Conservation (phyloP, 2,888 invertebrate species). For the Anthrax anthrax region DNA sequence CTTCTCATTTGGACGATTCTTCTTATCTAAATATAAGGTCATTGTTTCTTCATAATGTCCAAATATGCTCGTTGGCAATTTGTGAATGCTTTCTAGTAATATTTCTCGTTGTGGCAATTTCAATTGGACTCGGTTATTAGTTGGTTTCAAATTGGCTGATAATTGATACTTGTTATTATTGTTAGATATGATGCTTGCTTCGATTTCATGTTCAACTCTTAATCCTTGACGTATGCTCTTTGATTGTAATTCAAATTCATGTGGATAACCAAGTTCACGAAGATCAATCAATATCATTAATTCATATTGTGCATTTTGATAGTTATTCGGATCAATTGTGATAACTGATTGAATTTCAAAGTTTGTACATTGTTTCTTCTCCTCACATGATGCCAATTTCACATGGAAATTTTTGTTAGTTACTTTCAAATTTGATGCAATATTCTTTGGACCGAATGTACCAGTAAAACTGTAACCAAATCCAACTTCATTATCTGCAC, state of each 20-base stretch:
- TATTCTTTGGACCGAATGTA: slow-evolving; percentile 51
- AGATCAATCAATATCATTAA: slow-evolving; percentile 53
- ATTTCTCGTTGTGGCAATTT: slow-evolving; percentile 54
- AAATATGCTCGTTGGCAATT: slow-evolving; percentile 36
- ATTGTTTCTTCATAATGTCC: slow-evolving; percentile 50
- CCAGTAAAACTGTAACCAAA: slow-evolving; percentile 49
- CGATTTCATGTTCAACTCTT: slow-evolving; percentile 49
- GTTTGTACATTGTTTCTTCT: slow-evolving; percentile 64
- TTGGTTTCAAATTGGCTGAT: slow-evolving; percentile 48
- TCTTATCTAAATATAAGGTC: slow-evolving; percentile 54
- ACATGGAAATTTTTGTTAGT: slow-evolving; percentile 59
- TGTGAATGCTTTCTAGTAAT: slow-evolving; percentile 43
- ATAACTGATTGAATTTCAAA: slow-evolving; percentile 38
- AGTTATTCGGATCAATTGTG: slow-evolving; percentile 17
- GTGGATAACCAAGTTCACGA: slow-evolving; percentile 56
- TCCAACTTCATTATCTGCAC: slow-evolving; percentile 47
- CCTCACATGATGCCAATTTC: slow-evolving; percentile 59
- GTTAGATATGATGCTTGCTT: slow-evolving; percentile 54
- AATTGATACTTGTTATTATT: slow-evolving; percentile 59
- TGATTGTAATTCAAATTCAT: slow-evolving; percentile 58
- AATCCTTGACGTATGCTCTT: slow-evolving; percentile 45
- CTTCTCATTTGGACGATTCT: slow-evolving; percentile 52
- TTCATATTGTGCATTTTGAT: slow-evolving; percentile 41
- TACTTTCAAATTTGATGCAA: slow-evolving; percentile 53
- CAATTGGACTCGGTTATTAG: slow-evolving; percentile 45